These are phyloP conservation scores for Volucella zonaria DNA, from an alignment of 2,888 invertebrate species.

Conservation along the genomic window DNA sequence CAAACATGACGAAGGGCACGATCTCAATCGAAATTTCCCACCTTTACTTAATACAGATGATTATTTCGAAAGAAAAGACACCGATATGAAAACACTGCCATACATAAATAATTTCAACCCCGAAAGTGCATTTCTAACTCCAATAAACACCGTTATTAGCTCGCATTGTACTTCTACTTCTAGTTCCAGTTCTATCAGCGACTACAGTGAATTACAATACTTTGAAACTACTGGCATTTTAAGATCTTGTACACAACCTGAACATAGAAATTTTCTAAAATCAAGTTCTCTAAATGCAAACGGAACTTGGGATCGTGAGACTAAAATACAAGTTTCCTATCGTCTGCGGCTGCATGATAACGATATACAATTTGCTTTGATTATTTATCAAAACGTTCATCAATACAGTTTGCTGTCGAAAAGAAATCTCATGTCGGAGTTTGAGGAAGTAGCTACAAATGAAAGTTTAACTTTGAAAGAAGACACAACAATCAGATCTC, in stretches of 20 bases:
- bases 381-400: constrained; percentile 77
- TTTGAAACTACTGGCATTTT: constrained; percentile 75
- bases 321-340: constrained; percentile 78
- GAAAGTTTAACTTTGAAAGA: constrained; percentile 28
- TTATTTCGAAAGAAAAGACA: constrained; percentile 60
- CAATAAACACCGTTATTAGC: background rate
- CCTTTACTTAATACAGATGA: constrained; percentile 55
- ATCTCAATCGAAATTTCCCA: constrained; percentile 40
- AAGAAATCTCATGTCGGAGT: constrained; percentile 78
- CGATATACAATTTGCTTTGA: constrained; percentile 77
- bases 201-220: constrained; percentile 75
- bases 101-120: background rate
- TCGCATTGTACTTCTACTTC: no score
- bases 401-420: constrained; percentile 64
- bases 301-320: constrained; percentile 75
- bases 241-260: constrained; percentile 59
- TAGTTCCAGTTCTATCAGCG: background rate
- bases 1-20: constrained; percentile 22
- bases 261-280: constrained; percentile 42
- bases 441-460: constrained; percentile 71
- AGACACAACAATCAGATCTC: constrained; percentile 9
- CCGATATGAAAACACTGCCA: background rate
- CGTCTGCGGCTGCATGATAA: constrained; percentile 76
- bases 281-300: constrained; percentile 41
- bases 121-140: constrained; percentile 2